Evolutionary conservation across 2,888 invertebrate genomes (phyloP).

Genomic region (Andricus quercusramuli): DNA sequence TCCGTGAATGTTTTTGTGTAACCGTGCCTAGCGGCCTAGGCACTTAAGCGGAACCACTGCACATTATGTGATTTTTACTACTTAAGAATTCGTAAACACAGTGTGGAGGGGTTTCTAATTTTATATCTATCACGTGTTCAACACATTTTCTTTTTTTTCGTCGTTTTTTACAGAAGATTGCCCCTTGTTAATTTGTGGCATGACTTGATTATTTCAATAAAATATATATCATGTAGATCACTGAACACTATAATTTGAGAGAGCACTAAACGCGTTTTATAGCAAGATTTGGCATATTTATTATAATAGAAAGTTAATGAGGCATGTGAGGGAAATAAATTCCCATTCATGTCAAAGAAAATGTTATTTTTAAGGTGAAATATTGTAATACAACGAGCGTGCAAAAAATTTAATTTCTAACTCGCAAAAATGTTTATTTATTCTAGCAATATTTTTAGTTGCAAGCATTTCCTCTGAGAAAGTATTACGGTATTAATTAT

Average conservation of each 20-base stretch:
- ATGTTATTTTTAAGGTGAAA: not conserved
- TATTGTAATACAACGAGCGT: not conserved
- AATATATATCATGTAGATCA: not conserved
- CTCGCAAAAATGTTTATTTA: not conserved
- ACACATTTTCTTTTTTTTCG: not conserved
- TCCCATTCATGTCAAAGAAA: not conserved
- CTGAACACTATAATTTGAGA: not conserved
- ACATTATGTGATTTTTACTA: conserved; percentile 14
- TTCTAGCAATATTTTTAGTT: not conserved
- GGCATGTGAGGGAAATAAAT: not conserved
- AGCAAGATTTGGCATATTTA: not conserved
- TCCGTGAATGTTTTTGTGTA: conserved; percentile 7
- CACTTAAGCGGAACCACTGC: not conserved
- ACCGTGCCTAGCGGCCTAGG: not conserved
- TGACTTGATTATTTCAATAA: not conserved
- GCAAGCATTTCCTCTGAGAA: not conserved
- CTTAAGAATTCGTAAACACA: not conserved
- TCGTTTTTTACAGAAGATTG: not conserved
- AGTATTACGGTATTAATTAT: too few relatives aligned
- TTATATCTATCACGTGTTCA: not conserved
- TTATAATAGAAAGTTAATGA: not conserved
- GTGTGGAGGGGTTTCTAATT: not conserved
- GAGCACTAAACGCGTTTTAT: not conserved
- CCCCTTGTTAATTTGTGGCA: not conserved
- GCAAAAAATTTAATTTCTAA: not conserved